phyloP scores from a whole-genome alignment of 2,797 vertebrate species.

The Phaenicophaeus curvirostris region DNA sequence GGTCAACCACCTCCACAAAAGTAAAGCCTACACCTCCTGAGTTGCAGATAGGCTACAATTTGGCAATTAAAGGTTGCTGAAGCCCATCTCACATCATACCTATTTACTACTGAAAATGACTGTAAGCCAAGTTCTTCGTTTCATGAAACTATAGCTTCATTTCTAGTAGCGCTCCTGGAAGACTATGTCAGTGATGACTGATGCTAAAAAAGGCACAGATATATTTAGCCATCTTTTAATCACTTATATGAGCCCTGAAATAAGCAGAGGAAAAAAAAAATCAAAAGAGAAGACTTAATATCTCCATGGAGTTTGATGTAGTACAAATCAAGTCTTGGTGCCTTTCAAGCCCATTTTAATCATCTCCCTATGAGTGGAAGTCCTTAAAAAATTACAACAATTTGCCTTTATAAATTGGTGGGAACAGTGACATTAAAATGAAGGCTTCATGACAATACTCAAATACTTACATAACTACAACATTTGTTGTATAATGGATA shows the following conservation, averaged over 20 bases:
- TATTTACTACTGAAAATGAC: background rate
- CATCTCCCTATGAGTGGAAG: background rate
- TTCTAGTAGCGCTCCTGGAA: background rate
- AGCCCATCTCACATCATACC: background rate
- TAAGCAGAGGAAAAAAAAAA: background rate
- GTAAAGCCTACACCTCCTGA: background rate
- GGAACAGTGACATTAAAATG: background rate
- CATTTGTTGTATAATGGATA: background rate
- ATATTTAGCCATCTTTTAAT: background rate
- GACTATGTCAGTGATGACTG: background rate
- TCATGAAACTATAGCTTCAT: background rate
- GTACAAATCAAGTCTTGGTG: background rate
- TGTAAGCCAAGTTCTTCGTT: background rate
- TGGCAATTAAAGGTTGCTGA: background rate
- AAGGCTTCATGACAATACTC: background rate
- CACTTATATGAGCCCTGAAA: background rate
- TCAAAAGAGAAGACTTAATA: background rate
- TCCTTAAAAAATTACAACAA: background rate
- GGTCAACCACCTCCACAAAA: background rate
- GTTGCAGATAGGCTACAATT: background rate
- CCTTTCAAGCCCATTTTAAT: background rate
- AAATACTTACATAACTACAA: background rate
- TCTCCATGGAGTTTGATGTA: background rate
- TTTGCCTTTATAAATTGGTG: background rate
- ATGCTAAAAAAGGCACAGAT: background rate